Evolutionary conservation across 2,888 invertebrate species (phyloP), one percentile per base, ranked within the genome.

Genomic region (Apomyelois bistriatella): DNA sequence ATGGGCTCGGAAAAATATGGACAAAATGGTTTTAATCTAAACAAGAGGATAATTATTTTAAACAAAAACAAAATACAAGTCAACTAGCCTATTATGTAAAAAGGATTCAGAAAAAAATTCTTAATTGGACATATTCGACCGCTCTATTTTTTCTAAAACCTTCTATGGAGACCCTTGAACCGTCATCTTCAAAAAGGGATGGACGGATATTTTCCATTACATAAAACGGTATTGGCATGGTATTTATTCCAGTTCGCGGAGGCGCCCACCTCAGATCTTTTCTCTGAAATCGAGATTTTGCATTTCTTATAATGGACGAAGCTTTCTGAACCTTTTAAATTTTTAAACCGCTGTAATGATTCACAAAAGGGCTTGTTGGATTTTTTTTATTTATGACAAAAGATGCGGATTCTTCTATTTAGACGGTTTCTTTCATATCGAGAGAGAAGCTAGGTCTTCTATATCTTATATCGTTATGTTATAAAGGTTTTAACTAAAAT

Each of bases 181-280:
- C 52, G 43, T 52, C 43, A 51, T 51, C 43, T 42, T 52, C 36
- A 52, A 52, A 52, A 37, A 36, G 22, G 8, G 28, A 13, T 22
- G 35, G 36, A 13, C 28, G 52, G 22, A 36, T 36, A 37, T 42
- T 46, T 37, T 42, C 4, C 22, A 28, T n/a, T 5, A 16, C 17
- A 43, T 37, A 36, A 22, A 10, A 12, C 32, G 6, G 42, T 35
- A 22, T 22, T 22, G 22, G 22, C 13, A 9, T 16, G 43, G 16
- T 30, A 41, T 50, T 50, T 41, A 41, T 50, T n/a, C 46, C 10
- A 46, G 16, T 46, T 30, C 13, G 43, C 16, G 35, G 32, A 35
- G 8, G 7, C 30, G 30, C 43, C 32, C 46, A 46, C 35, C 46
- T 32, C 32, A 32, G 30, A 46, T 46, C 30, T 46, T 46, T 46